Conservation (phyloP, 2,113 vertebrate genomes). For the Casuarius casuarius region DNA sequence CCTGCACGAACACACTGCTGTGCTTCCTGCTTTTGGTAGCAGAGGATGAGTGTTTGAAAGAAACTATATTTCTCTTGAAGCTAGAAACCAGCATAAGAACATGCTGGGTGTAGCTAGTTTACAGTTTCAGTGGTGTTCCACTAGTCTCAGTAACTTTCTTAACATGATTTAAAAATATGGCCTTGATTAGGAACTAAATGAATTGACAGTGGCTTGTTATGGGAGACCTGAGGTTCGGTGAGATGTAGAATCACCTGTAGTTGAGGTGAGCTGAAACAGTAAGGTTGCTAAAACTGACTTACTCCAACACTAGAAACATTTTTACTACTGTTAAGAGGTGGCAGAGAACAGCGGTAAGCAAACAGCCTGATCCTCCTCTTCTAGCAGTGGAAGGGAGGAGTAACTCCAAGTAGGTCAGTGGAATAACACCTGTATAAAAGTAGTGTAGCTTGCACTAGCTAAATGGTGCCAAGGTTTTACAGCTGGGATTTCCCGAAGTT, state of each 20-base stretch:
- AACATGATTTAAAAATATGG: not conserved
- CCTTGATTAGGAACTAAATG: not conserved
- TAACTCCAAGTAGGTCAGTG: conserved; percentile 57
- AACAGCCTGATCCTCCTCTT: not conserved
- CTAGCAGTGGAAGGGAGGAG: not conserved
- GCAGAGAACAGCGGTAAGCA: not conserved
- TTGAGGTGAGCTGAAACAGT: not conserved
- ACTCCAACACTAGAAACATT: not conserved
- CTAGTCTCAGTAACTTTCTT: not conserved
- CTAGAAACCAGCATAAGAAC: not conserved
- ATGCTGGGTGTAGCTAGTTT: not conserved
- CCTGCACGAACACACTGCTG: not conserved
- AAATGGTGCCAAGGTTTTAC: conserved; percentile 39
- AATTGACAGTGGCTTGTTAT: not conserved
- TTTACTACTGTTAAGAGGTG: not conserved
- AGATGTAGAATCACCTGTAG: not conserved
- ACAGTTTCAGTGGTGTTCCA: not conserved
- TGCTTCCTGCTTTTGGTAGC: not conserved
- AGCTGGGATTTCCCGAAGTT: conserved; percentile 42
- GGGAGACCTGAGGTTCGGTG: not conserved
- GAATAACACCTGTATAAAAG: conserved; percentile 53
- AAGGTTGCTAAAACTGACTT: not conserved
- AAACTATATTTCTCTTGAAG: not conserved
- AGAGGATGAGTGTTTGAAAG: not conserved
- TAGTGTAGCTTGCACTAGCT: not conserved